Base-by-base conservation (phyloP, 2,888 invertebrate genomes). In the Chrysolina oricalcia region DNA sequence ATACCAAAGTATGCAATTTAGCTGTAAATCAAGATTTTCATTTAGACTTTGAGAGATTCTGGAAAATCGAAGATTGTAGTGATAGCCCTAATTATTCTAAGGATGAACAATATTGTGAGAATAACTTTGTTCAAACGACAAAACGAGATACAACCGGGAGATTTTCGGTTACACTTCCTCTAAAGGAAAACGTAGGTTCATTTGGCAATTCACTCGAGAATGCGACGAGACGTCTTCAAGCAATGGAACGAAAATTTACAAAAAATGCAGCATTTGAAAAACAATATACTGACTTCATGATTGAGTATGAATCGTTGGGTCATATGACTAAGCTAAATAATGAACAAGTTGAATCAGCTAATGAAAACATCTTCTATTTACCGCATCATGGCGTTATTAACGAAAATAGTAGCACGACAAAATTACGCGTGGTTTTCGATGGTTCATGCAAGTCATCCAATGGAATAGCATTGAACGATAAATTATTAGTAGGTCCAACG, bases 61-160 rank as follows among this genome's bases (percentile, higher is more conserved):
- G 50, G 50, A 50, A 50, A 50, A 50, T 50, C 8, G 50, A 17
- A 1, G 19, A 50, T 19, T 50, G 50, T 8, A 17, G 50, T 17
- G 8, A 19, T 50, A 8, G 17, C 5, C 9, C 5, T 19, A 50
- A 50, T 8, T 50, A 50, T 9, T 50, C 50, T 19, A 50, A 8
- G 10, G 50, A 17, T 50, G 50, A 50, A 50, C 50, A 50, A n/a
- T 50, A 8, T 50, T 50, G 50, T 50, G n/a, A 17, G 9, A 50
- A 50, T 4, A 50, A 50, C n/a, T 50, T 50, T 50, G 10, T 50
- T 50, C 50, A 50, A 50, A 50, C 50, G n/a, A 50, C 50, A n/a
- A 50, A 50, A n/a, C 6, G 50, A 50, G 5, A 19, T 50, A n/a
- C 50, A 50, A 50, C 6, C 50, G 50, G 50, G n/a, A n/a, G 19